phyloP scores from a whole-genome alignment of 2,113 vertebrate species.

The Istiophorus platypterus region DNA sequence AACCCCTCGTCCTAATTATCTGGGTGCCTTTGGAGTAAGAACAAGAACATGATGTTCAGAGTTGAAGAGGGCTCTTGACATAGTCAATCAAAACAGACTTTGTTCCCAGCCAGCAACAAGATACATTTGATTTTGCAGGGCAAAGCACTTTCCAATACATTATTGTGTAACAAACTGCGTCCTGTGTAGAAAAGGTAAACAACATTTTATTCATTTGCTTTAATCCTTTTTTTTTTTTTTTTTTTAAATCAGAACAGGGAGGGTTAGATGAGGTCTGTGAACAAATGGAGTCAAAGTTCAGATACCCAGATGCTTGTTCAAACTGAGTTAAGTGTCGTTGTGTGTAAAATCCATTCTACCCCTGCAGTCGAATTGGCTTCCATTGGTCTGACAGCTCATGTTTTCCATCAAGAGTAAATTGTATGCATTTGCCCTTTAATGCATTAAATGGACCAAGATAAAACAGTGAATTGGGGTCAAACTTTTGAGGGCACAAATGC shows the following conservation, averaged over 20 bases:
- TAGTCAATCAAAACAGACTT: conserved; percentile 42
- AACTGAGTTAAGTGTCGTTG: conserved; percentile 47
- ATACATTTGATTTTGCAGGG: conserved; percentile 37
- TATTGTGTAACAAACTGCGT: conserved; percentile 44
- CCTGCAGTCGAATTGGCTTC: conserved; percentile 11
- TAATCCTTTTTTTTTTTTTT: conserved; percentile 35
- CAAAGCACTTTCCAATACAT: conserved; percentile 32
- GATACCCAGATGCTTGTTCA: conserved; percentile 46
- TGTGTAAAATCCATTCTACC: conserved; percentile 47
- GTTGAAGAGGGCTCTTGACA: conserved; percentile 35
- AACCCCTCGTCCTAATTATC: conserved; percentile 7
- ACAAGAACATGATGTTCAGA: conserved; percentile 40
- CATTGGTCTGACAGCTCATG: conserved; percentile 43
- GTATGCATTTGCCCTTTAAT: conserved; percentile 68
- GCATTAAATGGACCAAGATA: conserved; percentile 67
- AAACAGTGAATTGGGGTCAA: conserved; percentile 59
- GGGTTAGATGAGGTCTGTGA: conserved; percentile 53
- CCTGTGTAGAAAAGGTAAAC: conserved; percentile 43
- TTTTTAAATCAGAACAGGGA: conserved; percentile 34
- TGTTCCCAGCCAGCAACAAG: not conserved
- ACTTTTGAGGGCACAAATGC: conserved; percentile 63
- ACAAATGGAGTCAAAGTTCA: conserved; percentile 64
- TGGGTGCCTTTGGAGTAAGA: not conserved
- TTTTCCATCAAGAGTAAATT: conserved; percentile 62
- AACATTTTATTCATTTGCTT: conserved; percentile 49